Conservation (phyloP, 2,113 vertebrate genomes). For the Pomatorhinus ruficollis region DNA sequence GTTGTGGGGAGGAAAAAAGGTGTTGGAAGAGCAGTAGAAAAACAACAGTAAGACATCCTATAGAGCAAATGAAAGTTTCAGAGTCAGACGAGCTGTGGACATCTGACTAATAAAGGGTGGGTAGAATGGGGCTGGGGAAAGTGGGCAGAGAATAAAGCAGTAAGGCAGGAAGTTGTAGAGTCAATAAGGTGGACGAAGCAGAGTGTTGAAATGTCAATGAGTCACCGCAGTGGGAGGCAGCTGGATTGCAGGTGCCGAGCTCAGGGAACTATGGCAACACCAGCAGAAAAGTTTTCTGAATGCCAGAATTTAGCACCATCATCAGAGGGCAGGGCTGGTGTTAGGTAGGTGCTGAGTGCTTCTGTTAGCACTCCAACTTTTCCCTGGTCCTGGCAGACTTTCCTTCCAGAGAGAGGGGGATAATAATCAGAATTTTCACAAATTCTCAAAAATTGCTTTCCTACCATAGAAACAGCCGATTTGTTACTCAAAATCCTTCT, state of each 20-base stretch:
- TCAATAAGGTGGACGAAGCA: slow-evolving; percentile 8
- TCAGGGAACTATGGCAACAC: slow-evolving; percentile 25
- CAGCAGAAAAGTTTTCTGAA: slow-evolving; percentile 4
- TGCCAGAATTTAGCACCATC: slow-evolving; percentile 21
- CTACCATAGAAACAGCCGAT: not conserved
- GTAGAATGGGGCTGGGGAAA: not conserved
- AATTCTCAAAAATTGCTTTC: not conserved
- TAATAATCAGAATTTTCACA: not conserved
- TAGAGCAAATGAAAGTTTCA: not conserved
- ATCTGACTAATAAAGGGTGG: not conserved
- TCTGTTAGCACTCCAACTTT: not conserved
- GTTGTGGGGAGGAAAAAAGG: not conserved
- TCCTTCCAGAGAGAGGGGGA: not conserved
- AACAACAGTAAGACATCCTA: not conserved
- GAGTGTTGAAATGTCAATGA: slow-evolving; percentile 54
- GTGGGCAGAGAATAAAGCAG: not conserved
- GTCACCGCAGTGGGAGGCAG: slow-evolving; percentile 10
- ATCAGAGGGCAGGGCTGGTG: slow-evolving; percentile 16
- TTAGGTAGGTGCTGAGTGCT: not conserved
- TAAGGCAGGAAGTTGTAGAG: slow-evolving; percentile 19
- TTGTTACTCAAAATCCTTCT: not conserved
- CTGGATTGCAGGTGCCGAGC: slow-evolving; percentile 58
- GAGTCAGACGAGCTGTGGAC: not conserved
- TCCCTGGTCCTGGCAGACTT: not conserved
- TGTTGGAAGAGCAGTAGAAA: not conserved